Evolutionary conservation across 2,888 invertebrate species (phyloP), one percentile per base, ranked within the genome.

Genomic region (Smittia aterrima): DNA sequence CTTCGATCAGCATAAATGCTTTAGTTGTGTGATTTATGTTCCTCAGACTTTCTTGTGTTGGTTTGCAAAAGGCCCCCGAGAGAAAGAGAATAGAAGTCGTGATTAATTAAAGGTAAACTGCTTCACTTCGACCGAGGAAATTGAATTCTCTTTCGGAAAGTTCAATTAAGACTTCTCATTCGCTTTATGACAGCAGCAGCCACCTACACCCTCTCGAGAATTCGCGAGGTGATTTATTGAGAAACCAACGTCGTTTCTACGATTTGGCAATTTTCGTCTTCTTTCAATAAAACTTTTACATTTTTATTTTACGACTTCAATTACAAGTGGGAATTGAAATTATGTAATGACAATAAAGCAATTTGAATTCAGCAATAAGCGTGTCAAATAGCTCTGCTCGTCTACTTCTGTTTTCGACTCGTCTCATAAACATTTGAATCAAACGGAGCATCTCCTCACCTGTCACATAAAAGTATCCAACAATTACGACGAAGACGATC

Each of bases 401-500:
- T 47, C 47, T 47, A n/a, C 47, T 47, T 47, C 47, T 47, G 47
- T 11, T 47, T 47, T 47, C n/a, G 47, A 47, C 16, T 47, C 16
- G 16, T 47, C 16, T 16, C 47, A 47, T 47, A n/a, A 6, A 2
- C 47, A 47, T 32, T 32, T 9, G 32, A 32, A 32, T 47, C n/a
- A 47, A 11, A 47, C 16, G n/a, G 47, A 11, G 16, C 47, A 47
- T 47, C 16, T n/a, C 47, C 11, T 47, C 16, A 81, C 81, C 81
- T 75, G 78, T 80, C 74, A 79, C 79, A 76, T 81, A 78, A 76
- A 80, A 78, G 78, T 81, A 81, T 80, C 81, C 81, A 78, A 81
- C 78, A 78, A 79, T 77, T 76, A 81, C 74, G 77, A 80, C 79
- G 79, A 81, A 80, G 79, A 79, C 78, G 75, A 78, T 77, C 78